Evolutionary conservation across 2,113 vertebrate species (phyloP), one percentile per base, ranked within the genome.

Genomic region (Pomatorhinus ruficollis): DNA sequence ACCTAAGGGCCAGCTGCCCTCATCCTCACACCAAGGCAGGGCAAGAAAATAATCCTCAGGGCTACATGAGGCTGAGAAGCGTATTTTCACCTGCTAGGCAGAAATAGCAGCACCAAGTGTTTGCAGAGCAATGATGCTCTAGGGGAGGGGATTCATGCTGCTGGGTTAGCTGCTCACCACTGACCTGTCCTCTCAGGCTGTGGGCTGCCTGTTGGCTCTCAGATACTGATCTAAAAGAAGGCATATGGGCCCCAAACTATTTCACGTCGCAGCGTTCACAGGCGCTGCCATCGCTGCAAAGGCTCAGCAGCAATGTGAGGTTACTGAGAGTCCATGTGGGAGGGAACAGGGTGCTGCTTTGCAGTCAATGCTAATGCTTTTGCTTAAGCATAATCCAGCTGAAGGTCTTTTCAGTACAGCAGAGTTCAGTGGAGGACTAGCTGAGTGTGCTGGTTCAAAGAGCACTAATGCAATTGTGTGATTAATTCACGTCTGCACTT

Each of bases 391-490:
- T 91, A 94, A 97, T 93, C 95, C 95, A 63, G 49, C 82, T 72
- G 69, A 86, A 95, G 90, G 93, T 91, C 83, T 92, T 93, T 90
- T 81, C 82, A 17, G 93, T 49, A 10, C 93, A 81, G 85, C 70
- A 15, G 93, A 64, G 85, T 88, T 97, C 93, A 88, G 59, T 2
- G 68, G 79, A 95, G 90, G 95, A 90, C 94, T 84, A 35, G 75
- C 83, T 80, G 90, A 91, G 64, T 22, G 75, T 56, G 86, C 92
- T 80, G 89, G 74, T 74, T 92, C 92, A 87, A 86, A 90, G 85
- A 88, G 78, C 94, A 42, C 87, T 89, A 90, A 95, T 89, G 75
- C 92, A 95, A 93, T 93, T 87, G 87, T 96, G 94, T 52, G 94
- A 96, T 95, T 95, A 91, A 91, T 94, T 71, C 21, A 16, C 4